Evolutionary conservation across 2,797 vertebrate genomes (phyloP), one percentile per base, ranked within the genome.

Genomic region (Octomys mimax): DNA sequence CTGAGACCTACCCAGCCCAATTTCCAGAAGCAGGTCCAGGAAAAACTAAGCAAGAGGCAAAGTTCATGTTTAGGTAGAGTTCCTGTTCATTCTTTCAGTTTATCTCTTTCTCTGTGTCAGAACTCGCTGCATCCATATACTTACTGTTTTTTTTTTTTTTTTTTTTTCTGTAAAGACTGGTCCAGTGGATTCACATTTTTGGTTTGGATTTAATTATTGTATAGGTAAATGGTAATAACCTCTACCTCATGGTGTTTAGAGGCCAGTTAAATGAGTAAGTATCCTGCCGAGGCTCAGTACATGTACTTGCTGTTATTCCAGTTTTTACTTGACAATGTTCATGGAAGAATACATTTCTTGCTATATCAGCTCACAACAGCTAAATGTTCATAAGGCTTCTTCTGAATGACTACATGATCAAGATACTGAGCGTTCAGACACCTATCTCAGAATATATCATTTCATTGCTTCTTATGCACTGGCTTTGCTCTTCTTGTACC

Each of bases 151-250:
- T n/a, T n/a, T n/a, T n/a, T n/a, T n/a, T n/a, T 91, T 52, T 16
- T 95, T 66, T 31, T 71, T 82, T 92, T 73, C n/a, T 64, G 36
- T 71, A 54, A 91, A 78, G 57, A 92, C 4, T 70, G n/a, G 90
- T 88, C 11, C 78, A 73, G 31, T 68, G 42, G 24, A 13, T 78
- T 95, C 92, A 61, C 91, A 21, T 79, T 95, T 91, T 91, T 94
- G 80, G 54, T 68, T 79, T 96, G 16, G 46, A 24, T 90, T 91
- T 95, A 91, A 89, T 71, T 62, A 28, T 57, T 31, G 86, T 97
- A 79, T n/a, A 68, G 52, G 46, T 59, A 78, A 14, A 84, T 77
- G n/a, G 31, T 83, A 82, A 93, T 79, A 31, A 64, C 77, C 13
- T 81, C 46, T 91, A 52, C 36, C 28, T 80, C 10, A 0, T 81